Evolutionary conservation across 2,888 invertebrate genomes (phyloP), one percentile per base, ranked within the genome.

Genomic region (Idaea straminata): DNA sequence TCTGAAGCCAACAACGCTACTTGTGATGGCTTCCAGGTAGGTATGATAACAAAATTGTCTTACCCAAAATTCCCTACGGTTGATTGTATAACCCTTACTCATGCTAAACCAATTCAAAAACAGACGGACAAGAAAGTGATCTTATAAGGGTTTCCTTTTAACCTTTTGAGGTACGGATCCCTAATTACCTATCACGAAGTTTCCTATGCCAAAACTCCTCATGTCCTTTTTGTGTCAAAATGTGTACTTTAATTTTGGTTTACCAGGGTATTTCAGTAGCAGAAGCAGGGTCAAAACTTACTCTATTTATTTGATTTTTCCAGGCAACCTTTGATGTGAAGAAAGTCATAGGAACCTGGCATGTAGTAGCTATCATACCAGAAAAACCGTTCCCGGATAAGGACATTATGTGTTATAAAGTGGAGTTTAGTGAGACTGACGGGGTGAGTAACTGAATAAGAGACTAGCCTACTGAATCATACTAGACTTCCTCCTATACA

Each of bases 341-440:
- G 62, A 79, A 81, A 59, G 77, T 88, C 3, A 72, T 86, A 0
- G 91, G 91, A 0, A 68, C 78, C 2, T 92, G 91, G 91, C 78
- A 88, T 57, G 88, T 88, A 7, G 90, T 88, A 0, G 89, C 88
- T 0, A 82, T 91, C 0, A 82, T 91, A 59, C 91, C 91, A 0
- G 89, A 85, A 36, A 86, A 82, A n/a, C 64, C 82, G 64, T 90
- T 87, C 64, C 88, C 88, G 15, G 83, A 88, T 15, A 82, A 82
- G 47, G 79, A 83, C 7, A 75, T 91, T 3, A 78, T 80, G 0
- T 91, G 91, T 70, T 88, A 86, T 67, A 80, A 77, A 59, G 87
- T 90, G 66, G 91, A 90, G 13, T 85, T 91, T 36, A 88, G 88
- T 70, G 91, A 92, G 66, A 84, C 84, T 62, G 91, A 91, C 73